Evolutionary conservation across 2,113 vertebrate genomes (phyloP), one percentile per base, ranked within the genome.

Genomic region (Gobius niger): DNA sequence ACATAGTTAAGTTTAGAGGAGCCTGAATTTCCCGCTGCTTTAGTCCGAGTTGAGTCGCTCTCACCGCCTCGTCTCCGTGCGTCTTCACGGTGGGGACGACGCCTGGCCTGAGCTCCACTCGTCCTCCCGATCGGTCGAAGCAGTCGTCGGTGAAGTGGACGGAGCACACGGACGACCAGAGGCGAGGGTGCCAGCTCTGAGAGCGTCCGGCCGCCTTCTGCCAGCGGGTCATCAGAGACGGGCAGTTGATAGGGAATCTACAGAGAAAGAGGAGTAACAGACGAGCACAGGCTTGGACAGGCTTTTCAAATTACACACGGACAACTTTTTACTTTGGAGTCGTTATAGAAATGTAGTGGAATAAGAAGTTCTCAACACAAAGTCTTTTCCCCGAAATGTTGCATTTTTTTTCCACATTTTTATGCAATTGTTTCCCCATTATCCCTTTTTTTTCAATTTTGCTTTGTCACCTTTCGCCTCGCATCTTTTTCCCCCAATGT

Each of bases 191-290:
- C 89, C 89, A 91, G 65, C 24, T 34, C 24, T 80, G 51, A 5
- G 75, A 46, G 0, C 90, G 87, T 2, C 87, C 84, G 0, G 81
- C 75, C 0, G 80, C 87, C 53, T 78, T 87, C 61, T 90, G 10
- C 90, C 90, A 91, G 44, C 65, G 75, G 46, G 82, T 44, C 53
- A 90, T 67, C 66, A 87, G 61, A 11, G 63, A 5, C 0, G 18
- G 9, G 65, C 82, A 72, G 10, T 86, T 56, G 0, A 88, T 78
- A 34, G 90, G 90, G 49, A 90, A 91, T 75, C 90, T 91, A 81
- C 12, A 11, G 4, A 63, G 24, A 34, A 34, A 34, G 24, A 34
- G 2, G 24, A 34, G 24, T 34, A 34, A 34, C 1, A 34, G 24
- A 34, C 24, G 24, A 24, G 24, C 24, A 24, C 24, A 24, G 24